Percentiles rank a stretch among this genome's conserved stretches.
Evolutionary conservation across 2,888 invertebrate genomes (phyloP).

Genomic region (Liopterus haemorrhoidalis): DNA sequence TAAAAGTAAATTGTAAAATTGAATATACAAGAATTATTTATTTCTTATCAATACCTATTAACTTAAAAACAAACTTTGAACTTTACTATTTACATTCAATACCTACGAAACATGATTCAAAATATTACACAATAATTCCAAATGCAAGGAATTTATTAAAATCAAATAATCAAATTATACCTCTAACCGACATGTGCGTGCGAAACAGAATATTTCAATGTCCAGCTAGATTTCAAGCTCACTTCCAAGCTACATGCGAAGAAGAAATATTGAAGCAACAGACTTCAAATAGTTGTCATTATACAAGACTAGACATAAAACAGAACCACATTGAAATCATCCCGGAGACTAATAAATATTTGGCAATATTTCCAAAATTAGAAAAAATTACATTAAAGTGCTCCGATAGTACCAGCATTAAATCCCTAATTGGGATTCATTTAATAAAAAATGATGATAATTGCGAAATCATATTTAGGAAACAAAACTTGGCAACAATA

Average conservation of each 20-base stretch:
- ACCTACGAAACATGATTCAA: constrained; percentile 16
- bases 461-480: too few relatives aligned
- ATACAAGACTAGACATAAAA: neutral
- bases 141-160: constrained; percentile 17
- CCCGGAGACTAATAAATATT: constrained; percentile 18
- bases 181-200: constrained; percentile 20
- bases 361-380: constrained; percentile 14
- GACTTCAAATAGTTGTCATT: neutral
- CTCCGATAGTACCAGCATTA: constrained; percentile 5
- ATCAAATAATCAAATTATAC: constrained; percentile 15
- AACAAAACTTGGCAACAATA: too few relatives aligned
- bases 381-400: constrained; percentile 7
- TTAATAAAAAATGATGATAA: constrained; percentile 15
- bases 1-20: constrained; percentile 7
- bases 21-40: constrained; percentile 13
- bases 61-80: constrained; percentile 17
- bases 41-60: constrained; percentile 21
- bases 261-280: constrained; percentile 1
- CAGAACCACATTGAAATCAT: constrained; percentile 20
- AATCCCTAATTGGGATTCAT: constrained; percentile 4
- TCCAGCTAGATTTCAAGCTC: constrained; percentile 5
- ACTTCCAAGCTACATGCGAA: neutral
- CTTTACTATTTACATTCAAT: constrained; percentile 18
- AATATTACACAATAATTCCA: constrained; percentile 18
- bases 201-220: constrained; percentile 19